Evolutionary conservation across 2,113 vertebrate genomes (phyloP).

Genomic region (Phalacrocorax pelagicus): DNA sequence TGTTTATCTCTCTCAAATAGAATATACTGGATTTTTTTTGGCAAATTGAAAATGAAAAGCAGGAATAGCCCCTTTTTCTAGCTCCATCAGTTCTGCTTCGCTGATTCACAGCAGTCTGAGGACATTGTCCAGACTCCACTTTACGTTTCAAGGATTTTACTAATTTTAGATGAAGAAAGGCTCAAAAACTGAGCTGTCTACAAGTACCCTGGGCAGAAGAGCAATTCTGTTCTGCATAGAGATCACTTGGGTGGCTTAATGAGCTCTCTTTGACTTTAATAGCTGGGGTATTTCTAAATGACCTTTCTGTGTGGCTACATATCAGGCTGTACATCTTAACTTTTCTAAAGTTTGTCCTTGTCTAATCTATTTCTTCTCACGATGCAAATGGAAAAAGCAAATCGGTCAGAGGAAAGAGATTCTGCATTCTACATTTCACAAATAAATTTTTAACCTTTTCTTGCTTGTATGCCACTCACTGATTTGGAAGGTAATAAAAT

Average conservation of each 20-base stretch:
- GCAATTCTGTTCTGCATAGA: neutral
- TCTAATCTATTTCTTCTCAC: neutral
- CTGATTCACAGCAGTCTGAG: neutral
- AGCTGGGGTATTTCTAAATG: neutral
- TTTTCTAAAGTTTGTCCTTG: neutral
- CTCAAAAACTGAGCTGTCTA: fast-evolving
- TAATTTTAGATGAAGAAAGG: slow-evolving; percentile 7
- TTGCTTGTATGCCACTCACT: neutral
- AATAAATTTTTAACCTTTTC: neutral
- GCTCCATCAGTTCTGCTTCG: neutral
- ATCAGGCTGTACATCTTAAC: neutral
- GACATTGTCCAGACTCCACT: neutral
- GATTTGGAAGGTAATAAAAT: neutral
- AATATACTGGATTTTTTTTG: neutral
- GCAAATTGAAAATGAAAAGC: neutral
- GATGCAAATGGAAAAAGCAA: neutral
- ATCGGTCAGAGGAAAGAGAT: neutral
- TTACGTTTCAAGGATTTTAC: slow-evolving; percentile 14
- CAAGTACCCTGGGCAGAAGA: neutral
- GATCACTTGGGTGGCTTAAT: neutral
- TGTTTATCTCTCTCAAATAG: neutral
- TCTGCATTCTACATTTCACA: neutral
- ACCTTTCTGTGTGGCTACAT: neutral
- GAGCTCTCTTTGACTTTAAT: slow-evolving; percentile 1
- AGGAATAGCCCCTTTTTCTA: neutral